These are phyloP conservation scores for Drosophila ustulata DNA, from an alignment of 2,888 invertebrate species.

Conservation along the genomic window DNA sequence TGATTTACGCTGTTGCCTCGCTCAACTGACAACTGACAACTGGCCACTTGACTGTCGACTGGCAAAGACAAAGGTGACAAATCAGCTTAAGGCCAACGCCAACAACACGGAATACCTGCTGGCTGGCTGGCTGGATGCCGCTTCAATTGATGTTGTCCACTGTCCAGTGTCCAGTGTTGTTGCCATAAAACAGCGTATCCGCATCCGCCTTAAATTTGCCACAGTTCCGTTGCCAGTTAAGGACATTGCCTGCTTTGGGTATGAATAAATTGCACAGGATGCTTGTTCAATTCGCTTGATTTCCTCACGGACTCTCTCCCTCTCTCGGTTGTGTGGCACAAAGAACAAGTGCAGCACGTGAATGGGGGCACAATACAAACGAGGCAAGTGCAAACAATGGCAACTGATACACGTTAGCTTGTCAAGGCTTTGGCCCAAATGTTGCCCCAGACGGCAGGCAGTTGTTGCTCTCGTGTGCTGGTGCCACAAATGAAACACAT, in stretches of 20 bases:
- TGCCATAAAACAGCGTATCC: conserved; percentile 48
- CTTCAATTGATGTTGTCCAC: conserved; percentile 17
- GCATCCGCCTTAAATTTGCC: conserved; percentile 56
- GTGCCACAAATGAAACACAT: conserved; percentile 72
- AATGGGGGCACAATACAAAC: conserved; percentile 11
- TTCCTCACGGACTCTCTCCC: conserved; percentile 62
- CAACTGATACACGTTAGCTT: conserved; percentile 8
- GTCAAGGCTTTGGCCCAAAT: conserved; percentile 27
- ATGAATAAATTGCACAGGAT: conserved; percentile 38
- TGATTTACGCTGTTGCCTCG: conserved; percentile 40
- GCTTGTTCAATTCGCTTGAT: conserved; percentile 63
- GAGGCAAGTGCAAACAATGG: conserved; percentile 9
- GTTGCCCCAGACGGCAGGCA: conserved; percentile 58
- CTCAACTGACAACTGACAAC: conserved; percentile 19
- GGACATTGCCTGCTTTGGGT: conserved; percentile 16
- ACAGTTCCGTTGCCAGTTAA: conserved; percentile 29
- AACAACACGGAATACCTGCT: conserved; percentile 15
- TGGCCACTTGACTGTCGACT: conserved; percentile 17
- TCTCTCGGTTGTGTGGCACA: not conserved
- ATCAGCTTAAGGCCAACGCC: conserved; percentile 40
- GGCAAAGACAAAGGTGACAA: conserved; percentile 47
- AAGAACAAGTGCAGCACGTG: conserved; percentile 29
- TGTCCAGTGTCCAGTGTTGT: not conserved
- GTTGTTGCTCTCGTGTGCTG: conserved; percentile 52
- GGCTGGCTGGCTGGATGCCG: not conserved